Evolutionary conservation across 1,140 invertebrate species (phyloP).

Genomic region (Notospermus geniculatus): DNA sequence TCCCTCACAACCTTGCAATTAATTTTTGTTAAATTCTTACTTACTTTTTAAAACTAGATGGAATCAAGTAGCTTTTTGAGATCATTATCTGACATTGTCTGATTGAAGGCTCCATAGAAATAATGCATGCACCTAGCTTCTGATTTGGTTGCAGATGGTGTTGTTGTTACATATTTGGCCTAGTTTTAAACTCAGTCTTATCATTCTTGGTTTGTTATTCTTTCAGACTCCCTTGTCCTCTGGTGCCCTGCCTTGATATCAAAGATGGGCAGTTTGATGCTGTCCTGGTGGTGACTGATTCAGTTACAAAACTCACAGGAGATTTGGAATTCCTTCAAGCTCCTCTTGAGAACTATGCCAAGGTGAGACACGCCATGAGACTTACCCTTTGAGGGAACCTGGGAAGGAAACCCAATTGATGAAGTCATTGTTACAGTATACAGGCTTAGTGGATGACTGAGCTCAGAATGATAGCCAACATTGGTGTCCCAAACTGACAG

Average conservation of each 20-base stretch:
- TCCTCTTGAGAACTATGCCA: constrained; percentile 37
- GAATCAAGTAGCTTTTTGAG: too few species aligned
- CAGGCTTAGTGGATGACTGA: not conserved
- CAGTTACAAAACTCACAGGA: constrained; percentile 37
- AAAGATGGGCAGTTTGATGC: constrained; percentile 46
- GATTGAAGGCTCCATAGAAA: too few species aligned
- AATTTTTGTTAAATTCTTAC: too few species aligned
- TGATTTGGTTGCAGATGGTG: too few species aligned
- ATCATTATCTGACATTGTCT: too few species aligned
- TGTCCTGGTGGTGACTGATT: constrained; percentile 50
- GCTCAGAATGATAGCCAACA: not conserved
- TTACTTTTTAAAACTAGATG: too few species aligned
- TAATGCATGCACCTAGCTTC: too few species aligned
- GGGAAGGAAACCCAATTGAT: not conserved
- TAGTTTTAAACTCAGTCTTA: too few species aligned
- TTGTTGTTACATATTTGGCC: too few species aligned
- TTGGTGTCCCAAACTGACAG: not conserved
- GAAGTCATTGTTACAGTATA: not conserved
- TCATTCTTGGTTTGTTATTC: too few species aligned
- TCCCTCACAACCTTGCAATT: too few species aligned
- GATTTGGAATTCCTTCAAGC: constrained; percentile 34
- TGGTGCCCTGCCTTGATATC: constrained; percentile 37
- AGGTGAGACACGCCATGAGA: constrained; percentile 30
- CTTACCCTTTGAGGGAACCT: not conserved
- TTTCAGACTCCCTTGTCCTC: constrained; percentile 14